Percentiles rank a stretch among this genome's conserved stretches.
Evolutionary conservation across 2,888 invertebrate genomes (phyloP).

Genomic region (Falcaria lacertinaria): DNA sequence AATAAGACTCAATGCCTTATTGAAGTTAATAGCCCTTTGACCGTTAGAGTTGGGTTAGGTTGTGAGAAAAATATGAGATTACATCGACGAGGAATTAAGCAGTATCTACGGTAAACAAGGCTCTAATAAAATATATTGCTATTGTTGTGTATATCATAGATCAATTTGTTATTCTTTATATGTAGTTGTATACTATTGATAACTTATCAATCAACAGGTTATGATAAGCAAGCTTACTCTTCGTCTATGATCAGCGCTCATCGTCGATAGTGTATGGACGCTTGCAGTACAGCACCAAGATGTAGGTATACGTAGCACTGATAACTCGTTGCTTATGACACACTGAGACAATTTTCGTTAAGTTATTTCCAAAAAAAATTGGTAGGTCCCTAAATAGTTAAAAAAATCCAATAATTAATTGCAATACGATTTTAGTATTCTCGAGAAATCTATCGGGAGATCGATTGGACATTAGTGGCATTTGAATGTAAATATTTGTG

Average conservation of each 20-base stretch:
- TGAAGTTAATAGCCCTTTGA: slow-evolving; percentile 34
- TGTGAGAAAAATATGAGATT: slow-evolving; percentile 10
- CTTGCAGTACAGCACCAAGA: too few relatives aligned
- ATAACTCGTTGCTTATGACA: too few relatives aligned
- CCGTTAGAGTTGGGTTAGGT: slow-evolving; percentile 24
- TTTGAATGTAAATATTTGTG: slow-evolving; percentile 53
- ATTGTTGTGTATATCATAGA: too few relatives aligned
- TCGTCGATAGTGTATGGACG: too few relatives aligned
- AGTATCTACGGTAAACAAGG: not conserved
- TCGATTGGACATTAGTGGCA: slow-evolving; percentile 54
- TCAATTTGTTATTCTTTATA: too few relatives aligned
- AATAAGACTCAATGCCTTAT: slow-evolving; percentile 35
- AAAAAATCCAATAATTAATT: slow-evolving; percentile 30
- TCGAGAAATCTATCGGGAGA: slow-evolving; percentile 47
- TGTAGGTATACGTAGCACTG: too few relatives aligned
- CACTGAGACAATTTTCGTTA: not conserved
- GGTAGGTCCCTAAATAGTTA: slow-evolving; percentile 14
- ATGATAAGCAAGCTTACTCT: too few relatives aligned
- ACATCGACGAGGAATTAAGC: not conserved
- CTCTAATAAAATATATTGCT: too few relatives aligned
- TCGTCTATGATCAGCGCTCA: too few relatives aligned
- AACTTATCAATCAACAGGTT: too few relatives aligned
- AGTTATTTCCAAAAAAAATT: not conserved
- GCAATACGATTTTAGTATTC: slow-evolving; percentile 27
- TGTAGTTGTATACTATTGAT: too few relatives aligned